Conservation (phyloP, 2,888 invertebrate species). For the Spilosoma lubricipeda region DNA sequence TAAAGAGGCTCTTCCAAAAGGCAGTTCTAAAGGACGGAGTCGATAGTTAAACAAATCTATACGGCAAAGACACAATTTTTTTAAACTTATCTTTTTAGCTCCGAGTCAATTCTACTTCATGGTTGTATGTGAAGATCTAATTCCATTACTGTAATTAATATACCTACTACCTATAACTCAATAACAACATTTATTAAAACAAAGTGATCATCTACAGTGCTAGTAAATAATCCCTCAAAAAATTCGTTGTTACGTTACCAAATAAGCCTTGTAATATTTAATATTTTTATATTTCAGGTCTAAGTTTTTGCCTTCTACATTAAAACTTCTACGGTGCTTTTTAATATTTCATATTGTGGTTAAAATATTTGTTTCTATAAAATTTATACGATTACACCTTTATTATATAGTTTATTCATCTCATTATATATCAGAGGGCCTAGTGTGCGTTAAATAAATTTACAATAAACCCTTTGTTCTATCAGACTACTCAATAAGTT, state of each 20-base stretch:
- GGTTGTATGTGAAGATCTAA: conserved; percentile 6
- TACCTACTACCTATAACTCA: conserved; percentile 7
- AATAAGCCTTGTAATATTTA: not conserved
- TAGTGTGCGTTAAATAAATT: too few species aligned
- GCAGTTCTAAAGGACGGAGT: conserved; percentile 1
- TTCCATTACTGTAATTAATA: conserved; percentile 4
- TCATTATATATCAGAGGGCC: too few species aligned
- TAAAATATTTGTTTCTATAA: not conserved
- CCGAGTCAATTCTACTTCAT: conserved; percentile 3
- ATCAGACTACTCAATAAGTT: not conserved
- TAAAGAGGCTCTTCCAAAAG: conserved; percentile 13
- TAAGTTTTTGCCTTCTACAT: not conserved
- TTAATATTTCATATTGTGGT: not conserved
- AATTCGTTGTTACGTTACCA: not conserved
- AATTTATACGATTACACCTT: not conserved
- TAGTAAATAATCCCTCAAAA: not conserved
- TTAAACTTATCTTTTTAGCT: conserved; percentile 15
- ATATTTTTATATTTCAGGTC: not conserved
- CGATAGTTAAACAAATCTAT: not conserved
- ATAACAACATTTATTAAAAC: not conserved
- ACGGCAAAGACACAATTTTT: conserved; percentile 11
- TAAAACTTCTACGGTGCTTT: not conserved
- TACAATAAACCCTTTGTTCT: not conserved
- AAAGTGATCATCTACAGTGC: conserved; percentile 13
- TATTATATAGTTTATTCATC: not conserved